These are phyloP conservation scores for Bilobella aurantiaca DNA, from an alignment of 1,140 invertebrate species.

Conservation along the genomic window DNA sequence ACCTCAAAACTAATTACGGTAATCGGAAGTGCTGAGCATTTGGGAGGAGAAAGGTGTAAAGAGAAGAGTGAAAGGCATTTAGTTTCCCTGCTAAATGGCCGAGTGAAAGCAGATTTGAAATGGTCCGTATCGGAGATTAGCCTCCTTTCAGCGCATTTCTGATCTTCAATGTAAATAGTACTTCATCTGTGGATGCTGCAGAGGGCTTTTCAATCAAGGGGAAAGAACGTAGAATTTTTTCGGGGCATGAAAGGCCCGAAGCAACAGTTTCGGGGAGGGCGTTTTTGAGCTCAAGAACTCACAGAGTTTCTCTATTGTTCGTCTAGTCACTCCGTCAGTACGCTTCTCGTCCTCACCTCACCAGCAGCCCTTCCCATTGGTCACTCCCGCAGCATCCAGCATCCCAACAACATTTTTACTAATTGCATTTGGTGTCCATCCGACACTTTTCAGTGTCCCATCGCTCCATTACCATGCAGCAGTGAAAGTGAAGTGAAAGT, in stretches of 20 bases:
- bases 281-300: background rate
- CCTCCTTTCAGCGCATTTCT: background rate
- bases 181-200: background rate
- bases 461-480: too few relatives aligned
- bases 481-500: too few relatives aligned
- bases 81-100: background rate
- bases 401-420: too few relatives aligned
- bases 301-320: background rate
- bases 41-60: background rate
- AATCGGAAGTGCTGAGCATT: background rate
- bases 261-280: slow-evolving; percentile 31
- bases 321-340: background rate
- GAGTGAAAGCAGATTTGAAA: slow-evolving; percentile 1
- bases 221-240: slow-evolving; percentile 21
- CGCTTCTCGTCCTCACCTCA: background rate
- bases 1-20: background rate
- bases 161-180: slow-evolving; percentile 7
- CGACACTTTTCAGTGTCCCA: too few relatives aligned
- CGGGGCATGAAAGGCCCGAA: slow-evolving; percentile 30
- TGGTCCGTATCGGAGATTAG: background rate
- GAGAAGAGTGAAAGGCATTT: background rate
- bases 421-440: too few relatives aligned
- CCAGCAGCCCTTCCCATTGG: background rate
- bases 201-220: too few relatives aligned
- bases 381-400: background rate